A percentile compares a stretch with the other conserved stretches of the same genome.
These are phyloP conservation scores for Dendrocincla fuliginosa DNA, from an alignment of 2,797 vertebrate genomes.

Conservation along the genomic window DNA sequence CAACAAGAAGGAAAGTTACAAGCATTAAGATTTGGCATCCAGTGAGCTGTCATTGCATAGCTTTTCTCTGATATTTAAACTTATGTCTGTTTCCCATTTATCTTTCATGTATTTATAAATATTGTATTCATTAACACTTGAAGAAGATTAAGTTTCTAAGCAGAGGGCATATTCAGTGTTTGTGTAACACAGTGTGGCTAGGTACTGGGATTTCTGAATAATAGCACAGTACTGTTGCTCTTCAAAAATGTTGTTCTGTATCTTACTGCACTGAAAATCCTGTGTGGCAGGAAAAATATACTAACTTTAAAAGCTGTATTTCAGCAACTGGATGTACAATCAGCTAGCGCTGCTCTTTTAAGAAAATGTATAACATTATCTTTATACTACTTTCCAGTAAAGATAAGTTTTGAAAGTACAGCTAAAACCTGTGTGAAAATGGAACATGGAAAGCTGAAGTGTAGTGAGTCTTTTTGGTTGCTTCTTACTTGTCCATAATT, in stretches of 20 bases:
- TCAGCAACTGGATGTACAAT: neutral
- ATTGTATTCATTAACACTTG: neutral
- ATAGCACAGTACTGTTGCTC: neutral
- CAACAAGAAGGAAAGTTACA: neutral
- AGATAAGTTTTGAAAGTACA: neutral
- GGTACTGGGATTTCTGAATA: neutral
- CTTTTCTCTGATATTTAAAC: constrained; percentile 5
- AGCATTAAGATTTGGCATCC: neutral
- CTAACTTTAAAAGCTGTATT: neutral
- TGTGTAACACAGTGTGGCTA: neutral
- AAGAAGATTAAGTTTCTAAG: neutral
- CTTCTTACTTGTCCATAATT: neutral
- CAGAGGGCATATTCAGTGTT: neutral
- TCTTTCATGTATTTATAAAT: constrained; percentile 12
- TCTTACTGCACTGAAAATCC: neutral
- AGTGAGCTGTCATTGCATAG: neutral
- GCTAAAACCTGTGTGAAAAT: neutral
- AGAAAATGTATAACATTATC: neutral
- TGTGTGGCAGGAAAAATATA: neutral
- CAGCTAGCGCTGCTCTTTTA: neutral
- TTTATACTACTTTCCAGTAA: neutral
- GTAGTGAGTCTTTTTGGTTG: neutral
- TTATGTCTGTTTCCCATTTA: neutral
- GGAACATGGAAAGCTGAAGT: neutral
- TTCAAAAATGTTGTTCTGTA: neutral